phyloP scores from a whole-genome alignment of 2,113 vertebrate genomes.

The Phodopus roborovskii region DNA sequence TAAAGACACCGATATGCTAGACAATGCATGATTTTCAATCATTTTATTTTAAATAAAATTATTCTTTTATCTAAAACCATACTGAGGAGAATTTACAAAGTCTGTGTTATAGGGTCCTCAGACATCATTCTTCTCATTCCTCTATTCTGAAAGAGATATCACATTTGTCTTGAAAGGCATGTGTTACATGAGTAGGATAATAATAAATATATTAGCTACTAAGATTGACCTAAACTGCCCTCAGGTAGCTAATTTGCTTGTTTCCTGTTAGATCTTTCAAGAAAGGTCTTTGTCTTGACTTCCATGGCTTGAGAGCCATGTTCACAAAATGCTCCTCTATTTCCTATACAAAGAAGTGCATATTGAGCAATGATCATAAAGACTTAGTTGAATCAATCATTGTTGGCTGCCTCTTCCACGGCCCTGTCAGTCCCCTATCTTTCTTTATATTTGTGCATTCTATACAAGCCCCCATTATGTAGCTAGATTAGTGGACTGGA shows the following conservation, averaged over 20 bases:
- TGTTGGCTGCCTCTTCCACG: not conserved
- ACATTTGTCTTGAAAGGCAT: not conserved
- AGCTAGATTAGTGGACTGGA: not conserved
- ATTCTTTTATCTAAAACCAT: not conserved
- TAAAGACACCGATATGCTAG: not conserved
- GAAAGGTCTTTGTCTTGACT: not conserved
- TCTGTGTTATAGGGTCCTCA: not conserved
- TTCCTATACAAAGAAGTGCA: not conserved
- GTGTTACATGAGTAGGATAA: not conserved
- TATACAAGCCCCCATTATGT: not conserved
- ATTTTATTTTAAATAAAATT: conserved; percentile 5
- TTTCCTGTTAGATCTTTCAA: not conserved
- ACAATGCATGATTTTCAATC: not conserved
- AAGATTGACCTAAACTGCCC: not conserved
- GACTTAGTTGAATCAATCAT: not conserved
- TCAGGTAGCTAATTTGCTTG: not conserved
- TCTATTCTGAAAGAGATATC: not conserved
- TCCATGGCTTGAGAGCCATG: not conserved
- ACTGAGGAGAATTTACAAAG: not conserved
- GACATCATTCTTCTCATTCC: accelerated
- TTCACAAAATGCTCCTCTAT: not conserved
- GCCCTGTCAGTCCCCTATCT: not conserved
- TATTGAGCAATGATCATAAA: not conserved
- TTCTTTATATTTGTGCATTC: not conserved
- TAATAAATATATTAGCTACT: not conserved